Conservation (phyloP, 1,140 invertebrate genomes). For the Drosophila repleta region DNA sequence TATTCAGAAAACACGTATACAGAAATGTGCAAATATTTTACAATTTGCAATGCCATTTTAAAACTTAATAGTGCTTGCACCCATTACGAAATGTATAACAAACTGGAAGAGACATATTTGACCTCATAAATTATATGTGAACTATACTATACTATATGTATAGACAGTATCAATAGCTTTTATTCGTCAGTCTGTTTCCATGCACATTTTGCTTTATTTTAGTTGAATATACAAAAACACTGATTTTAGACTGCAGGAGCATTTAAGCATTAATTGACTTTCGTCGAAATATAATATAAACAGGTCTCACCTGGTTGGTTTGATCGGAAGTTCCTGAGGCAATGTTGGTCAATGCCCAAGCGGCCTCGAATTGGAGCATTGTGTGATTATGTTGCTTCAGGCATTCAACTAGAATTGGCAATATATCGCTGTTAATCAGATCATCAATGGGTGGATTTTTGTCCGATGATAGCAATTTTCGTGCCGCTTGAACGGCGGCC, state of each 20-base stretch:
- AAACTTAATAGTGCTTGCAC: not conserved
- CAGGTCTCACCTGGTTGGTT: slow-evolving; percentile 88
- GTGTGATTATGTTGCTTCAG: slow-evolving; percentile 94
- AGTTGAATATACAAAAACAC: no score
- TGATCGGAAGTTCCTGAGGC: slow-evolving; percentile 98
- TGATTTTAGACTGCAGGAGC: no score
- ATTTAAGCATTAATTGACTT: not conserved
- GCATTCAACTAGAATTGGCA: slow-evolving; percentile 96
- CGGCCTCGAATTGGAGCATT: slow-evolving; percentile 98
- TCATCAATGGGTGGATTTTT: slow-evolving; percentile 99
- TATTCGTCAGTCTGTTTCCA: not conserved
- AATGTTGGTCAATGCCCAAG: slow-evolving; percentile 99
- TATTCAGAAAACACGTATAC: not conserved
- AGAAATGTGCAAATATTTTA: not conserved
- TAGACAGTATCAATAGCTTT: not conserved
- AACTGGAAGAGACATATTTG: not conserved
- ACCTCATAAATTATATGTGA: not conserved
- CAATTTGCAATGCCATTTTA: not conserved
- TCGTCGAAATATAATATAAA: not conserved
- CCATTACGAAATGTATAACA: not conserved
- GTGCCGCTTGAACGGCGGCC: slow-evolving; percentile 92
- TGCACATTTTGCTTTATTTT: not conserved
- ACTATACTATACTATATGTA: not conserved
- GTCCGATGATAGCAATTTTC: slow-evolving; percentile 98
- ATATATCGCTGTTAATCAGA: slow-evolving; percentile 95